Base-by-base conservation (phyloP, 2,888 invertebrate genomes). In the Nasonia oneida region DNA sequence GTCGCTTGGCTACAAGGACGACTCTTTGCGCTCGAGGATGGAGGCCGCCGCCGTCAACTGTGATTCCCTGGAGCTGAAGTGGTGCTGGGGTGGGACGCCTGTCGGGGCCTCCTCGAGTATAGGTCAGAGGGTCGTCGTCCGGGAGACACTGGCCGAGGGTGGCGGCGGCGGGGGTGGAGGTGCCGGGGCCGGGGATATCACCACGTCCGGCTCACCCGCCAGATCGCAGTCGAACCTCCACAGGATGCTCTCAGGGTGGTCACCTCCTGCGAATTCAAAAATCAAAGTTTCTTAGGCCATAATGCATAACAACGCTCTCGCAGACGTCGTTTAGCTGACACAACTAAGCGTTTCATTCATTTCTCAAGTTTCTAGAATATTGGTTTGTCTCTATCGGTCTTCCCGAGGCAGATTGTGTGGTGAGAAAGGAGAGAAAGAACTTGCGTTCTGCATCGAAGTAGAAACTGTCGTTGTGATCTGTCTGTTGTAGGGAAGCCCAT, bases 191-290 rank as follows among this genome's bases (percentile, higher is more conserved):
- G 90, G 90, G 77, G 93, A 93, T 86, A 92, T 92, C 86, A 93
- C 91, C 87, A 93, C 92, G 88, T 93, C 93, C 50, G 93, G 93
- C 83, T 93, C 93, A 92, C 92, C 93, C 89, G 92, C 92, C 87
- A 93, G 91, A 88, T 93, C 93, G 91, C 92, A 92, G 88, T 93
- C 93, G 90, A 93, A 93, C 91, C 92, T 92, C 93, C 93, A 93
- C 81, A 93, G 89, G 86, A 93, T 92, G 89, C 90, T 93, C 89
- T 93, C 93, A 92, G 93, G 90, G 88, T 93, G 92, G 93, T 93
- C 93, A 93, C 92, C 93, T 93, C 92, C 93, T 93, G 89, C n/a
- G 42, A 10, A 47, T 23, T 42, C 23, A 2, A 67, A 67, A 8
- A 64, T 29, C 29, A 29, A 29, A 29, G 29, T 29, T 29, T 1